A percentile compares a stretch with the other conserved stretches of the same genome.
These are phyloP conservation scores for Arnoldichthys spilopterus DNA, from an alignment of 2,797 vertebrate genomes.

Conservation along the genomic window DNA sequence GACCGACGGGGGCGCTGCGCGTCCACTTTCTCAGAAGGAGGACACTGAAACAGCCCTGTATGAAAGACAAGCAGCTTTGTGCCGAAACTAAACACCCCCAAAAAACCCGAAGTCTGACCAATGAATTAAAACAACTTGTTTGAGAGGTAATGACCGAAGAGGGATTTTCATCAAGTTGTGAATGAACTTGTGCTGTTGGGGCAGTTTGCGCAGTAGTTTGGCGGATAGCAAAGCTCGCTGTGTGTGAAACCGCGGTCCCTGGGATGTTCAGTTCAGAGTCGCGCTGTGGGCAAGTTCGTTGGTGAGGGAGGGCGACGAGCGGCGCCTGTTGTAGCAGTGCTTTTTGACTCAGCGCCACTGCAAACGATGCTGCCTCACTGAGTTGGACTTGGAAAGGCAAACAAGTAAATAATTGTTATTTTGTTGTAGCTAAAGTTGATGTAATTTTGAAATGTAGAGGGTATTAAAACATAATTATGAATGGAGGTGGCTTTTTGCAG, in stretches of 20 bases:
- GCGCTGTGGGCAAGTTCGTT: conserved; percentile 73
- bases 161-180: conserved; percentile 16
- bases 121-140: conserved; percentile 83
- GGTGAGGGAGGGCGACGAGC: conserved; percentile 70
- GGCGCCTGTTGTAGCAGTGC: conserved; percentile 60
- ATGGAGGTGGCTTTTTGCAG: conserved; percentile 37
- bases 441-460: conserved; percentile 51
- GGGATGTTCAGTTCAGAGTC: conserved; percentile 66
- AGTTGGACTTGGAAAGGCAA: conserved; percentile 74
- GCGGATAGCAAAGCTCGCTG: conserved; percentile 54
- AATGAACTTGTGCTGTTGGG: conserved; percentile 1
- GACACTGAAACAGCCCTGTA: conserved; percentile 67
- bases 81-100: conserved; percentile 77
- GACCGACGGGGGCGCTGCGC: conserved; percentile 74
- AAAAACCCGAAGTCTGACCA: conserved; percentile 78
- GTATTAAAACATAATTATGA: conserved; percentile 42
- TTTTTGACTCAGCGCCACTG: conserved; percentile 70
- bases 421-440: conserved; percentile 73
- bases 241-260: conserved; percentile 47
- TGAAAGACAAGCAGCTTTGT: conserved; percentile 83
- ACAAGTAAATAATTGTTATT: conserved; percentile 75
- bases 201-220: conserved; percentile 53
- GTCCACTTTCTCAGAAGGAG: conserved; percentile 58
- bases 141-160: conserved; percentile 78
- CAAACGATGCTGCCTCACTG: conserved; percentile 66